Evolutionary conservation across 1,140 invertebrate genomes (phyloP).

Genomic region (Rhopalosiphum maidis): DNA sequence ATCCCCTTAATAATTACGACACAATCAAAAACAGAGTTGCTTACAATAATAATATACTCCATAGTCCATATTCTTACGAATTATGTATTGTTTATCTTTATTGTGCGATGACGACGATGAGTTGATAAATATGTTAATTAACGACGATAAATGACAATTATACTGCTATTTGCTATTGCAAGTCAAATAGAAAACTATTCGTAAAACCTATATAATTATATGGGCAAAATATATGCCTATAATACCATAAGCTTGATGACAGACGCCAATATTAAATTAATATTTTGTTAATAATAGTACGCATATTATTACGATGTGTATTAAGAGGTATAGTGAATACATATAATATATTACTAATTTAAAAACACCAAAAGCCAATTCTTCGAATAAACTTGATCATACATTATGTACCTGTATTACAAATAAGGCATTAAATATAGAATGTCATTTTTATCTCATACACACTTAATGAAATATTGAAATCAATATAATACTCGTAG

Average conservation of each 20-base stretch:
- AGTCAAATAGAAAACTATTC: not conserved
- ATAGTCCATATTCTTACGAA: not conserved
- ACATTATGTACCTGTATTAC: not conserved
- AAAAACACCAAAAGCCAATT: not conserved
- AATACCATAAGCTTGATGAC: not conserved
- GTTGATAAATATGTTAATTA: not conserved
- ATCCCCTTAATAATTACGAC: not conserved
- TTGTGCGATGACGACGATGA: not conserved
- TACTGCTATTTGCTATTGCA: not conserved
- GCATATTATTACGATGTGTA: too few relatives aligned
- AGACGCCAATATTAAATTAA: not conserved
- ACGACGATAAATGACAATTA: not conserved
- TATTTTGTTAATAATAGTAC: not conserved
- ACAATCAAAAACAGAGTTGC: not conserved
- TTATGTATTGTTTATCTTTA: not conserved
- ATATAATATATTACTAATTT: not conserved
- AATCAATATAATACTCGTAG: conserved; percentile 2
- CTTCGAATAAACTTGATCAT: not conserved
- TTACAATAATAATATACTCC: not conserved
- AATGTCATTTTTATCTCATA: not conserved
- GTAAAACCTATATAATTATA: not conserved
- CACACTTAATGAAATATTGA: not conserved
- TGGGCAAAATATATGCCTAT: not conserved
- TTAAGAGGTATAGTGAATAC: not conserved
- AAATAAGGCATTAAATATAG: not conserved